Evolutionary conservation across 2,888 invertebrate genomes (phyloP).

Genomic region (Apamea sordens): DNA sequence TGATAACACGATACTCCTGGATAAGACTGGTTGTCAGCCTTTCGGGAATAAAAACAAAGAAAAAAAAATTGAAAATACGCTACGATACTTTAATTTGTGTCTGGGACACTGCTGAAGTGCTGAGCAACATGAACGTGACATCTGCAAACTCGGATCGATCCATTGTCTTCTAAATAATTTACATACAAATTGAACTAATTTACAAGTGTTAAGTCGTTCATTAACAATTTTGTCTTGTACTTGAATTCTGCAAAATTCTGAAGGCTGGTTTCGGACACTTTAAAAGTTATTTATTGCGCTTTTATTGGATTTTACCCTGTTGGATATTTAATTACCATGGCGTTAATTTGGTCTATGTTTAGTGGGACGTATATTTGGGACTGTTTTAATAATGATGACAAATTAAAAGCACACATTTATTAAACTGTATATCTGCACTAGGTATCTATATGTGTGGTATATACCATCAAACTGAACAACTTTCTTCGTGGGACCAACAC

Average conservation of each 20-base stretch:
- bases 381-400: background rate
- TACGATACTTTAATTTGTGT: constrained; percentile 16
- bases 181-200: constrained; percentile 74
- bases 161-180: constrained; percentile 67
- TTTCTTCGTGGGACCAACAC: background rate
- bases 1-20: background rate
- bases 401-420: background rate
- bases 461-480: background rate
- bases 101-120: background rate
- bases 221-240: constrained; percentile 53
- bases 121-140: constrained; percentile 41
- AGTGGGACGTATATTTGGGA: background rate
- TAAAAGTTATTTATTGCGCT: background rate
- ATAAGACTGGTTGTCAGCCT: background rate
- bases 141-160: constrained; percentile 48
- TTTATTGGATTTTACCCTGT: background rate
- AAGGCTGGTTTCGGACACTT: background rate
- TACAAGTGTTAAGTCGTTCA: constrained; percentile 69
- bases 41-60: no score
- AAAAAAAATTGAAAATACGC: background rate
- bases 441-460: no score
- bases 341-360: background rate
- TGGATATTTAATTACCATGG: background rate
- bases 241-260: constrained; percentile 13
- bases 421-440: background rate